Evolutionary conservation across 1,140 invertebrate species (phyloP), one percentile per base, ranked within the genome.

Genomic region (Heliconius nattereri): DNA sequence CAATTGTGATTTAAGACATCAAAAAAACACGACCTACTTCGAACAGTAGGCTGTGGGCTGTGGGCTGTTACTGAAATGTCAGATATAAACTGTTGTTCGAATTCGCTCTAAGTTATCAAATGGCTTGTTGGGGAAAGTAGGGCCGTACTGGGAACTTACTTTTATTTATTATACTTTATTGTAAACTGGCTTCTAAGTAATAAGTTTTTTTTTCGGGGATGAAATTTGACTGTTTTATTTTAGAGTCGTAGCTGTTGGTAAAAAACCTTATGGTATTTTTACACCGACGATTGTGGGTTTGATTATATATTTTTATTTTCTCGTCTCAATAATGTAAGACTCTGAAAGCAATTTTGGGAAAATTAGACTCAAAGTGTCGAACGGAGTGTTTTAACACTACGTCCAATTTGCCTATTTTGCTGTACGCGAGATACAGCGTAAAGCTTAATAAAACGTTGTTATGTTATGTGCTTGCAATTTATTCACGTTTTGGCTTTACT

Each of bases 41-140:
- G 26, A 66, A 66, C 26, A 16, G 60, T 76, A 29, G 60, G 57
- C 75, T 35, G 54, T 52, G 13, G 40, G 40, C 40, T 45, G 54
- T 52, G 13, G 40, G 40, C 40, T 45, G 40, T 66, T 5, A 70
- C 54, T 45, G 60, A 76, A 76, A 71, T 76, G 75, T 76, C 75
- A 76, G 57, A 71, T 45, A 40, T 60, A 76, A 76, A 49, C 75
- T 45, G 37, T 26, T 60, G 19, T 49, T 70, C 57, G 75, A 76
- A 76, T 40, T 76, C 60, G 26, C 20, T 71, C 57, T 20, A 70
- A 71, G 37, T 76, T 71, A 13, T 66, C 37, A 76, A 76, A 76
- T 71, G 23, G 60, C 60, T 66, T 70, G 23, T 76, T 76, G 66
- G 29, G 29, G 11, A 49, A 76, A 76, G 71, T 76, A 76, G 71